phyloP scores from a whole-genome alignment of 2,113 vertebrate species.

The Rhinolophus sinicus region DNA sequence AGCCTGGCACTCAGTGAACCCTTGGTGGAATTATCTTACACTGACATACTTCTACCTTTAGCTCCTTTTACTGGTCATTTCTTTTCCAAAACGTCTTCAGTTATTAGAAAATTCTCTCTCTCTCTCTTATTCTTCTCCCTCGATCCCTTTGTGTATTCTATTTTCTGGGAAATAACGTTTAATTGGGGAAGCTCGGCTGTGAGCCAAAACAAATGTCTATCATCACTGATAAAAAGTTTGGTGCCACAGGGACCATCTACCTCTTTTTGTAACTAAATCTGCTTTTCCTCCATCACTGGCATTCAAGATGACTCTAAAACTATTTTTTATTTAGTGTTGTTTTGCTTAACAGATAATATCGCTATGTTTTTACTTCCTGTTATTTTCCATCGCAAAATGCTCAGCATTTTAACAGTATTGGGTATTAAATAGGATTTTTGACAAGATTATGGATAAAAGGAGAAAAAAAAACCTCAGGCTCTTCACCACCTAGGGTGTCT shows the following conservation, averaged over 20 bases:
- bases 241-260: background rate
- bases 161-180: background rate
- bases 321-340: background rate
- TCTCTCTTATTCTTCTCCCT: background rate
- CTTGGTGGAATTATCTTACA: accelerated
- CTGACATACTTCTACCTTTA: background rate
- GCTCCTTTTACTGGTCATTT: background rate
- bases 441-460: background rate
- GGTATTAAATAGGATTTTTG: background rate
- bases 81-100: background rate
- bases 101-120: background rate
- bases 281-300: background rate
- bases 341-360: background rate
- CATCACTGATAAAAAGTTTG: background rate
- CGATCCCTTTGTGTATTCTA: background rate
- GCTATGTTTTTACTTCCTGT: background rate
- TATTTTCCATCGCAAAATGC: background rate
- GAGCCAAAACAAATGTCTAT: background rate
- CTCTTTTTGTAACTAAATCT: background rate
- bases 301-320: background rate
- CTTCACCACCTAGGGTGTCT: background rate
- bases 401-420: background rate
- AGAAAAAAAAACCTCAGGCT: background rate
- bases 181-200: background rate
- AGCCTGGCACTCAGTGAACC: background rate